Evolutionary conservation across 2,888 invertebrate genomes (phyloP), one percentile per base, ranked within the genome.

Genomic region (Pyralis farinalis): DNA sequence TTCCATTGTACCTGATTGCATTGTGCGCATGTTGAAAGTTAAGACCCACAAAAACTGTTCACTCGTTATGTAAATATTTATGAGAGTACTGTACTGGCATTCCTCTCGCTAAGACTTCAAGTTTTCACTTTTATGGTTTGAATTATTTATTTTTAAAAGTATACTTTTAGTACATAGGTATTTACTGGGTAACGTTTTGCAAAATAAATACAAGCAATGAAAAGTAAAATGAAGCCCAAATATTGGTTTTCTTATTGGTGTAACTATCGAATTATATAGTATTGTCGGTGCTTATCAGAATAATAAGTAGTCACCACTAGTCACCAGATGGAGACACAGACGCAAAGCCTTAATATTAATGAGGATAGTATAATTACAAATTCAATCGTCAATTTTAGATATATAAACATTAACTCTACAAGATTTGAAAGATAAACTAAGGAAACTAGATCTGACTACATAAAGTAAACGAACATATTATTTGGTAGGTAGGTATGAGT

Each of bases 391-490:
- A n/a, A n/a, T n/a, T n/a, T n/a, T n/a, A n/a, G n/a, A n/a, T n/a
- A n/a, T n/a, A n/a, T n/a, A n/a, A n/a, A n/a, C n/a, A n/a, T n/a
- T n/a, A n/a, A n/a, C n/a, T n/a, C n/a, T n/a, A n/a, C n/a, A n/a
- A n/a, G n/a, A n/a, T n/a, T n/a, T n/a, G n/a, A n/a, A n/a, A n/a
- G n/a, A n/a, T n/a, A n/a, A n/a, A n/a, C n/a, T n/a, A n/a, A n/a
- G n/a, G 46, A 37, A 58, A 51, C 49, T 58, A 48, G 60, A 49
- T 43, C 43, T 44, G 38, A 31, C 25, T 37, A 28, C 37, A 40
- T 46, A 53, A 54, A 49, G 53, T 53, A 49, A 48, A 54, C 51
- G 58, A 52, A 5, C 1, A 39, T 25, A 9, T 28, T 12, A 22
- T 27, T 39, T 11, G 30, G 16, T 8, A 12, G 29, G 16, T 31